Evolutionary conservation across 2,888 invertebrate genomes (phyloP).

Genomic region (Megastigmus dorsalis): DNA sequence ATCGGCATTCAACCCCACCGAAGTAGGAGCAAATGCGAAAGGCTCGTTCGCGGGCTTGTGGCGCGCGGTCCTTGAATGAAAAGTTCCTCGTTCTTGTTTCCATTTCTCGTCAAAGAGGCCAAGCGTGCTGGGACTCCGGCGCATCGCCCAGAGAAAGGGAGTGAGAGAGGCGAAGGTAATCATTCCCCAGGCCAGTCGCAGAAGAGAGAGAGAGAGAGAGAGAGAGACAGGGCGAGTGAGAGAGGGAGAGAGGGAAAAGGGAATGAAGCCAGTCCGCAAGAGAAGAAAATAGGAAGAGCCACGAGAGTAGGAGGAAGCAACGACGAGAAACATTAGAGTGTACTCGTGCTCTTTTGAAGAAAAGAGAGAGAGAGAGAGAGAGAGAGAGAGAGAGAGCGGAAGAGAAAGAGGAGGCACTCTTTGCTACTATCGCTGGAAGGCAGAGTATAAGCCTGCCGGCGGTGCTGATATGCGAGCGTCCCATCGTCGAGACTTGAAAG

Average conservation of each 20-base stretch:
- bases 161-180: constrained; percentile 55
- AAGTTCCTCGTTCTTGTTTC: constrained; percentile 54
- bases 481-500: constrained; percentile 39
- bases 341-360: constrained; percentile 44
- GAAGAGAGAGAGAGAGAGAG: constrained; percentile 49
- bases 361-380: too few species aligned
- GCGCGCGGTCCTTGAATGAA: constrained; percentile 48
- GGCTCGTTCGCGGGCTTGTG: constrained; percentile 26
- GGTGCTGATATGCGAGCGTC: constrained; percentile 23
- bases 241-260: neutral
- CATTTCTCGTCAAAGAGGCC: constrained; percentile 56
- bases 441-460: too few species aligned
- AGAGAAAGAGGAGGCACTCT: constrained; percentile 6
- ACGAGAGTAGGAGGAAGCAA: constrained; percentile 12
- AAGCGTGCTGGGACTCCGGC: constrained; percentile 24
- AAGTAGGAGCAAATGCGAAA: constrained; percentile 31
- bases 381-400: too few species aligned
- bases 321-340: constrained; percentile 55
- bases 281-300: constrained; percentile 49
- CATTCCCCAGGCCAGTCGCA: constrained; percentile 49
- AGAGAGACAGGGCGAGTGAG: constrained; percentile 46
- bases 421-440: neutral
- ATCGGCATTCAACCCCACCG: constrained; percentile 28
- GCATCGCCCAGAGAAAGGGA: too few species aligned
- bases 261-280: constrained; percentile 35